A percentile compares a stretch with the other conserved stretches of the same genome.
These are phyloP conservation scores for Drosophila funebris DNA, from an alignment of 1,140 invertebrate species.

Conservation along the genomic window DNA sequence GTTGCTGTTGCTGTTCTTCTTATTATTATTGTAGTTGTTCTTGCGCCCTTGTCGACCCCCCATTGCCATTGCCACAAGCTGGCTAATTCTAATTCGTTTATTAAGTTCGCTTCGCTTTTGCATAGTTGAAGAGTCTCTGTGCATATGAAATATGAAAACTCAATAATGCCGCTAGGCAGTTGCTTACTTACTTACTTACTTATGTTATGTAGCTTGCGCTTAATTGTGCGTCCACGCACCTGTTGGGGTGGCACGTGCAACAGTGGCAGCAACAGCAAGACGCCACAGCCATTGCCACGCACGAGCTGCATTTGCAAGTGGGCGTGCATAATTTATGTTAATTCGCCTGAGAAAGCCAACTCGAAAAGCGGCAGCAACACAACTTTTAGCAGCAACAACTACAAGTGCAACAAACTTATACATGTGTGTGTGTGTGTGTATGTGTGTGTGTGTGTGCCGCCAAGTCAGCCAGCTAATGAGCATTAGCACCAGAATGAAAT, in stretches of 20 bases:
- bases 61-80: conserved; percentile 43
- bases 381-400: conserved; percentile 31
- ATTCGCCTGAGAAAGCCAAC: conserved; percentile 66
- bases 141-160: conserved; percentile 74
- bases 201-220: too few relatives aligned
- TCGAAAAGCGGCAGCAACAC: conserved; percentile 12
- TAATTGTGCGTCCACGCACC: conserved; percentile 74
- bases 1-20: not conserved
- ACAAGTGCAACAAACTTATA: not conserved
- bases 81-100: conserved; percentile 78
- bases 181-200: conserved; percentile 6
- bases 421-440: not conserved
- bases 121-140: conserved; percentile 56
- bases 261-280: not conserved
- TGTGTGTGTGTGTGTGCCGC: conserved; percentile 5
- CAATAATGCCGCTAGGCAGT: conserved; percentile 49
- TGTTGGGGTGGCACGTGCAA: conserved; percentile 64
- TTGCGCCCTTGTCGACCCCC: not conserved
- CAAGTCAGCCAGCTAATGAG: conserved; percentile 46
- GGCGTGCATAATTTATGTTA: conserved; percentile 81
- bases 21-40: not conserved
- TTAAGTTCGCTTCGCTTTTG: conserved; percentile 53
- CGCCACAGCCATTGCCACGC: conserved; percentile 54
- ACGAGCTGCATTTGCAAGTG: conserved; percentile 77
- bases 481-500: conserved; percentile 24